These are phyloP conservation scores for Hypselothyrea guttata DNA, from an alignment of 2,888 invertebrate species.

Conservation along the genomic window DNA sequence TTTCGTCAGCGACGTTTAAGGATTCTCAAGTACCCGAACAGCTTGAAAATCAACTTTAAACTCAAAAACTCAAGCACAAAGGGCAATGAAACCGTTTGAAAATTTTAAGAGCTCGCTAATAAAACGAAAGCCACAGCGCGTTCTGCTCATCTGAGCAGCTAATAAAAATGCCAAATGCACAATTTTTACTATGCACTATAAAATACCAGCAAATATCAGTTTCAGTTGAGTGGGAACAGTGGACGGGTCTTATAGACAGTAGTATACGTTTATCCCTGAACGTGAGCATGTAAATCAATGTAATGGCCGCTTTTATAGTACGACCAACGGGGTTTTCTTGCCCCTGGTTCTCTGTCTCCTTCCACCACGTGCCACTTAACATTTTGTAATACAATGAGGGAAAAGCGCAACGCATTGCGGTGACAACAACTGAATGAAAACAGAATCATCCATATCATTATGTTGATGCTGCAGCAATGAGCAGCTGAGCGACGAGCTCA, in stretches of 20 bases:
- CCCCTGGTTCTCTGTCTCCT: background rate
- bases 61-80: slow-evolving; percentile 13
- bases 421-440: slow-evolving; percentile 61
- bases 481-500: background rate
- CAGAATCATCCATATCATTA: slow-evolving; percentile 59
- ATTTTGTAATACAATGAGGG: slow-evolving; percentile 50
- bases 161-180: slow-evolving; percentile 62
- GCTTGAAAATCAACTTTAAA: slow-evolving; percentile 2
- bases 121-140: slow-evolving; percentile 48
- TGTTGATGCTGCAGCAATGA: slow-evolving; percentile 35
- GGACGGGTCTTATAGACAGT: slow-evolving; percentile 38
- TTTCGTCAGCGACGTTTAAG: too few species aligned
- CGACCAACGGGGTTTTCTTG: slow-evolving; percentile 15
- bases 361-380: slow-evolving; percentile 11
- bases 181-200: slow-evolving; percentile 58
- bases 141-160: slow-evolving; percentile 58
- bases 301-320: slow-evolving; percentile 57
- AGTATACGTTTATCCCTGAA: slow-evolving; percentile 50
- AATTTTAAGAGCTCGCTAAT: slow-evolving; percentile 55
- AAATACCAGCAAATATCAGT: slow-evolving; percentile 41
- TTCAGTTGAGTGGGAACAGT: background rate
- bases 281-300: slow-evolving; percentile 65
- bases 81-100: slow-evolving; percentile 38
- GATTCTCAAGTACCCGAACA: background rate
- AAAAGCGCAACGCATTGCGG: slow-evolving; percentile 33